Evolutionary conservation across 2,113 vertebrate genomes (phyloP).

Genomic region (Prolemur simus): DNA sequence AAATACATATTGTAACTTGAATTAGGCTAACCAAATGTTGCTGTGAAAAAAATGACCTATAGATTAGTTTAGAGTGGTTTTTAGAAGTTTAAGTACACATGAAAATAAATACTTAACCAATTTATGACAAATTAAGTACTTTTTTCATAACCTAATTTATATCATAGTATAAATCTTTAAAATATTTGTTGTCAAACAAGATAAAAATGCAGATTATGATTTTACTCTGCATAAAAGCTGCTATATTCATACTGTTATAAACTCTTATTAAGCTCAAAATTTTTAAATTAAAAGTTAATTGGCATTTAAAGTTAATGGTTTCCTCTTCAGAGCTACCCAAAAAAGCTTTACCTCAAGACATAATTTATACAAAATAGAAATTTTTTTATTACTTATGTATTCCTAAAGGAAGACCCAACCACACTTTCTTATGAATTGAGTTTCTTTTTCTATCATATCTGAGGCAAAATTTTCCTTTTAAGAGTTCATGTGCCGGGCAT

Average conservation of each 20-base stretch:
- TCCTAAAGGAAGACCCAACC: background rate
- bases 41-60: background rate
- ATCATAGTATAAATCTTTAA: background rate
- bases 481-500: background rate
- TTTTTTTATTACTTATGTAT: background rate
- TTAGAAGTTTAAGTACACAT: background rate
- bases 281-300: conserved; percentile 7
- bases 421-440: background rate
- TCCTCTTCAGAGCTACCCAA: background rate
- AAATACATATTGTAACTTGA: background rate
- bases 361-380: background rate
- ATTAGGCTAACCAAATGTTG: conserved; percentile 9
- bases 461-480: background rate
- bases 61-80: background rate
- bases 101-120: background rate
- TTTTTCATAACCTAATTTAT: background rate
- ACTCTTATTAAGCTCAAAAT: background rate
- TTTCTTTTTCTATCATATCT: background rate
- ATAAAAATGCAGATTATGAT: conserved; percentile 12
- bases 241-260: background rate
- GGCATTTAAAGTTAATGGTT: background rate
- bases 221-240: background rate
- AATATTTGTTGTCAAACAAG: background rate
- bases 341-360: background rate
- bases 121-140: background rate